Evolutionary conservation across 2,888 invertebrate species (phyloP), one percentile per base, ranked within the genome.

Genomic region (Andrena praecox): DNA sequence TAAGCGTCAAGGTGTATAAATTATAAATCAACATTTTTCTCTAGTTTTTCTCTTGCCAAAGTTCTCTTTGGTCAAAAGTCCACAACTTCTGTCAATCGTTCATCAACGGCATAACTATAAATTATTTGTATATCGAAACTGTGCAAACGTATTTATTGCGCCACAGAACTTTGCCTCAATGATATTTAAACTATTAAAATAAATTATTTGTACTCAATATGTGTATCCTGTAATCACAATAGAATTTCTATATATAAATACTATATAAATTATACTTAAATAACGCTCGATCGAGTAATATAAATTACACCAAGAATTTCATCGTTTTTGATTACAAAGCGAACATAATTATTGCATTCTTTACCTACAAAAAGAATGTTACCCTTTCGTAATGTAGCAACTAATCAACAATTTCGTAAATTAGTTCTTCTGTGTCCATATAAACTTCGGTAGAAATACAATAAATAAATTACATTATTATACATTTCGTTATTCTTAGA

Each of bases 151-250:
- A 56, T 75, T 79, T 79, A 72, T 75, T 76, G 71, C 33, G 20
- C 66, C 73, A 85, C 59, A 71, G 52, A 31, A 78, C 66, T 80
- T 66, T 70, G 64, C 52, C 70, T 66, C n/a, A 59, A 54, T 69
- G 63, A 59, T 77, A 64, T 35, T 27, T 20, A 12, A 29, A 74
- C 31, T 87, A 77, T 60, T 82, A 66, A 87, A 85, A 84, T 84
- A 85, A 87, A 87, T 85, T 84, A 85, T 81, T 77, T 56, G 72
- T 87, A 87, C 84, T 87, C 76, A 86, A 87, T 80, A 76, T 72
- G 56, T 74, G n/a, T 84, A 77, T 82, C 73, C 82, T 72, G 68
- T 76, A 79, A 85, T 83, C 80, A 80, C 77, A 80, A 82, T 80
- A 60, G 59, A 82, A 82, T 74, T 67, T 71, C 35, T 77, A 69